Base-by-base conservation (phyloP, 1,140 invertebrate species). In the Drosophila sp. region DNA sequence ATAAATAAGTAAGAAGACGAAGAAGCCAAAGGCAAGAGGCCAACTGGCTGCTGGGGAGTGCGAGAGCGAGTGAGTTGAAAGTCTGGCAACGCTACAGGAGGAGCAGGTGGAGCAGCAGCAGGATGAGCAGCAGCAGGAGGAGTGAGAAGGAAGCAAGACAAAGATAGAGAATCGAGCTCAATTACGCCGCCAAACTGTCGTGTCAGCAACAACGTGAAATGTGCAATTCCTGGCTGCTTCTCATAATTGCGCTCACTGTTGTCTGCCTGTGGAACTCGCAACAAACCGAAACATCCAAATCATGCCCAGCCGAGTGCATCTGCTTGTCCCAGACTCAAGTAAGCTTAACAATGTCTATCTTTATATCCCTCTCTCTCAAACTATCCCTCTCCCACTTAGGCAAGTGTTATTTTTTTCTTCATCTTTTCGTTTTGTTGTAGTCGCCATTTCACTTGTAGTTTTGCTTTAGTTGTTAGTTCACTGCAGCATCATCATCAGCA, bases 271-370 rank as follows among this genome's bases (percentile, higher is more conserved):
- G 90, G 90, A 91, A 91, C 80, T 91, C 89, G 80, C 90, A 90
- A 89, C 82, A 90, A 79, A 86, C 80, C 80, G 90, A 91, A 91
- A 82, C 90, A 89, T 91, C 89, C 77, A 91, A 91, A 89, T 91
- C 90, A 91, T 97, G 96, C 89, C 95, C 95, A 70, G 92, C 93
- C 75, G 95, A 96, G 92, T 96, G 96, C 92, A 96, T 96, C 89
- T 96, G 96, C 91, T 93, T 96, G 41, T 96, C 96, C 51, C 95
- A 95, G 82, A 96, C 95, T 78, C 96, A 97, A 95, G 96, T 96
- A 94, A 93, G 79, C 82, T 87, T 89, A 87, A 87, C 82, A 87
- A 87, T 86, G 56, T 73, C 45, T 54, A 14, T 29, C 21, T 14
- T 27, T 13, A 40, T 27, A 11, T n/a, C 25, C 8, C 29, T 16